A percentile compares a stretch with the other conserved stretches of the same genome.
These are phyloP conservation scores for Clangula hyemalis DNA, from an alignment of 2,797 vertebrate species.

Conservation along the genomic window DNA sequence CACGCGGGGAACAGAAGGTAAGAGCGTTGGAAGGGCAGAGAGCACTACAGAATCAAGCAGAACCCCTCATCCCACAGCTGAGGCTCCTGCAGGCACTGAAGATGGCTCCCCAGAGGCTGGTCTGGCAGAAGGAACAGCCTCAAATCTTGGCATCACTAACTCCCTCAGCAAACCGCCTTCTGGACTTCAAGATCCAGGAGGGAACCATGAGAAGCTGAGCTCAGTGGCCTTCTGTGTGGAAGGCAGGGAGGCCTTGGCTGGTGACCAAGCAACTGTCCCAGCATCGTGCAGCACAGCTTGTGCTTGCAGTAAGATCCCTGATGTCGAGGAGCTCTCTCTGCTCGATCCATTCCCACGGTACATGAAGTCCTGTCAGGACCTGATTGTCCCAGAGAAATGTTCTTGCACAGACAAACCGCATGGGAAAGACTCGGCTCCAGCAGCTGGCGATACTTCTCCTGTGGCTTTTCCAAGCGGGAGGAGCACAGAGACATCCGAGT, in stretches of 20 bases:
- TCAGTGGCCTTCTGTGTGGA: not conserved
- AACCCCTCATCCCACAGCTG: conserved; percentile 41
- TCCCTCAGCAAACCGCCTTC: conserved; percentile 48
- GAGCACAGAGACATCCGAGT: conserved; percentile 33
- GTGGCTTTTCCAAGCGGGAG: not conserved
- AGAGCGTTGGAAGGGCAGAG: conserved; percentile 61
- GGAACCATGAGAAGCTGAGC: conserved; percentile 57
- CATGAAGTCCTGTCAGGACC: conserved; percentile 83
- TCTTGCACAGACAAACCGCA: conserved; percentile 58
- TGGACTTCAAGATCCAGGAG: conserved; percentile 68
- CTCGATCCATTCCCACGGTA: conserved; percentile 82
- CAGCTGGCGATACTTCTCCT: conserved; percentile 50
- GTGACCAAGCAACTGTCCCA: not conserved
- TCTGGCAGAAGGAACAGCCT: conserved; percentile 55
- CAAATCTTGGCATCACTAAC: conserved; percentile 53
- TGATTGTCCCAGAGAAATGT: conserved; percentile 80
- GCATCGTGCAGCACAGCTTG: not conserved
- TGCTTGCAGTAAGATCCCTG: conserved; percentile 73
- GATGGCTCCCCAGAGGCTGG: conserved; percentile 71
- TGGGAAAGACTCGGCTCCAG: conserved; percentile 28
- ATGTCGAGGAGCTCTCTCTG: conserved; percentile 79
- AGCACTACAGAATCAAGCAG: conserved; percentile 49
- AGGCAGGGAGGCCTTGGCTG: not conserved
- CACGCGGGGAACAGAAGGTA: conserved; percentile 67
- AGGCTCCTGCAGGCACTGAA: conserved; percentile 68